Percentiles rank a stretch among this genome's conserved stretches.
Evolutionary conservation across 2,113 vertebrate genomes (phyloP).

Genomic region (Apaloderma vittatum): DNA sequence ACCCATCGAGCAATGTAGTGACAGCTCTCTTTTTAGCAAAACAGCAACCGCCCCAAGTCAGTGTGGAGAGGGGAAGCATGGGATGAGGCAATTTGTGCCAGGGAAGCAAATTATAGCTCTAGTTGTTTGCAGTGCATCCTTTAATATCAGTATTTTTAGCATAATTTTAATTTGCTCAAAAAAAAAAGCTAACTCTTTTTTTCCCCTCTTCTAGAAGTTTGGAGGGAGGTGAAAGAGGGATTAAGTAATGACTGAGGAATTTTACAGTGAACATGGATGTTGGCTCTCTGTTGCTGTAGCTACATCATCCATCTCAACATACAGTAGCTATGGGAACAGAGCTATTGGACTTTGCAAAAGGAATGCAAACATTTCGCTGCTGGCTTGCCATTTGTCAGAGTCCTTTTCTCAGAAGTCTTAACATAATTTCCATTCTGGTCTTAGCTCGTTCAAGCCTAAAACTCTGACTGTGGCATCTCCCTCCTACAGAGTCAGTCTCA

Average conservation of each 20-base stretch:
- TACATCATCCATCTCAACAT: constrained; percentile 42
- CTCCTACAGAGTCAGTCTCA: background rate
- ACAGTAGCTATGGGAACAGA: constrained; percentile 69
- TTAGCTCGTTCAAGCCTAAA: background rate
- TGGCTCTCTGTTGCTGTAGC: constrained; percentile 51
- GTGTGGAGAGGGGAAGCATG: background rate
- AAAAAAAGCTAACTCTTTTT: background rate
- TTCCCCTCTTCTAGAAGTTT: background rate
- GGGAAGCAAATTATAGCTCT: background rate
- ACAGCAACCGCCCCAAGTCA: background rate
- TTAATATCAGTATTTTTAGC: background rate
- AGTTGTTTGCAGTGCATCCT: background rate
- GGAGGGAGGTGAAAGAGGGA: background rate
- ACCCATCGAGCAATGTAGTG: background rate
- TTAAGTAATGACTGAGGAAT: constrained; percentile 31
- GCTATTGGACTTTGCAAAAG: constrained; percentile 24
- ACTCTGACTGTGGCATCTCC: background rate
- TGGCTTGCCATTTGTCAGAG: constrained; percentile 31
- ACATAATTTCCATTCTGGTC: constrained; percentile 14
- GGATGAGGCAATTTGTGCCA: background rate
- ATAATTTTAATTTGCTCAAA: background rate
- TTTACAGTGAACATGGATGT: constrained; percentile 18
- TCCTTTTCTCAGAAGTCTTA: constrained; percentile 32
- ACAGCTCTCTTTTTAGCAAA: background rate
- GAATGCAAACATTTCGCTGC: constrained; percentile 56